Base-by-base conservation (phyloP, 2,888 invertebrate species). In the Oscheius myriophilus region DNA sequence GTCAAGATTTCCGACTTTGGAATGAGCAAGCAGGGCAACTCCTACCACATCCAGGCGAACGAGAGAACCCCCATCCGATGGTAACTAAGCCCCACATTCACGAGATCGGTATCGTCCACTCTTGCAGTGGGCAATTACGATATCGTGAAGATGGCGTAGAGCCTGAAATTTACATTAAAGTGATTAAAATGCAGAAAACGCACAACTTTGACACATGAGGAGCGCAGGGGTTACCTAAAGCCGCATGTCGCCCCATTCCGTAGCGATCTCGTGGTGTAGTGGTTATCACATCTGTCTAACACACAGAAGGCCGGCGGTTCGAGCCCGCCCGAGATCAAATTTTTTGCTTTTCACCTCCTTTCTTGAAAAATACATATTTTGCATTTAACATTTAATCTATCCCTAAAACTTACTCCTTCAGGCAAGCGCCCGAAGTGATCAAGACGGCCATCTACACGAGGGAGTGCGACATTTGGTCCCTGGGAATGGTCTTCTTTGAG, bases 241-340 rank as follows among this genome's bases (percentile, higher is more conserved):
- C 33, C 33, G 33, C 33, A 3, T 3, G 4, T 3, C 33, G n/a
- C n/a, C n/a, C n/a, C n/a, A n/a, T n/a, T n/a, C n/a, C n/a, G n/a
- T n/a, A n/a, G n/a, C 33, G 33, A 33, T 21, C 23, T 23, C 18
- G 49, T 18, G 23, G 49, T 21, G 23, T 49, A 11, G 21, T 49
- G 18, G 49, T 18, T 49, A 2, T 49, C 21, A 49, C 49, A 49
- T 21, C 45, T 45, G n/a, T 21, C 49, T 73, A 73, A 71, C 75
- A 75, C 75, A 73, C 70, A 73, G 72, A 73, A 73, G 72, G 72
- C 69, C 72, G 68, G 72, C 69, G 72, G 72, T 73, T 75, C 72
- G 68, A 73, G 72, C 72, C 75, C 75, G 72, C 75, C 75, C 70
- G 72, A 71, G 71, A 71, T 75, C 73, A 75, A 21, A 26, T 33